Percentiles rank a stretch among this genome's conserved stretches.
Conservation (phyloP, 2,888 invertebrate genomes). For the Lacanobia oleracea region DNA sequence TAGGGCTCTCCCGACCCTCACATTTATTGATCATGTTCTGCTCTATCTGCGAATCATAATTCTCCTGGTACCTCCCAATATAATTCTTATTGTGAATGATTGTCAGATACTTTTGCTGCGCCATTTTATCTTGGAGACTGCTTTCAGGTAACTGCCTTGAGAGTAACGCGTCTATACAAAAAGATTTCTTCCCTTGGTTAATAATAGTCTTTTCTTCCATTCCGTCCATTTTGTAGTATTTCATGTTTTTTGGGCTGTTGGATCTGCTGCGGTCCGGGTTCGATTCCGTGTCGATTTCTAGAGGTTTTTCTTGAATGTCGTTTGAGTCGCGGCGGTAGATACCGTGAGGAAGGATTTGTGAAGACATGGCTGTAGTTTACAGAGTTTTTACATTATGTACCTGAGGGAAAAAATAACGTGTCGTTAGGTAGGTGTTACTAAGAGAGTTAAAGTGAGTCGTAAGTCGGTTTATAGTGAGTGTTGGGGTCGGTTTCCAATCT, state of each 20-base stretch:
- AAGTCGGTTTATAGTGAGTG: too few species aligned
- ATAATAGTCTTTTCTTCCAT: slow-evolving; percentile 84
- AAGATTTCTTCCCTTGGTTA: slow-evolving; percentile 92
- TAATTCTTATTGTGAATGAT: slow-evolving; percentile 86
- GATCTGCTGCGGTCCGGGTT: slow-evolving; percentile 80
- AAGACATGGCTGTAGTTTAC: slow-evolving; percentile 52
- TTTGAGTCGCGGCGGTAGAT: slow-evolving; percentile 81
- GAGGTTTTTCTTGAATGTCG: slow-evolving; percentile 75
- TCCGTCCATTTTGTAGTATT: slow-evolving; percentile 73
- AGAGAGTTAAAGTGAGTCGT: too few species aligned
- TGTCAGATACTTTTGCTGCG: slow-evolving; percentile 83
- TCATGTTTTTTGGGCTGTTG: slow-evolving; percentile 84
- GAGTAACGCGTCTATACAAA: slow-evolving; percentile 97
- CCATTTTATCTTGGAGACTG: slow-evolving; percentile 80
- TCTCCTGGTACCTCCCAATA: slow-evolving; percentile 83
- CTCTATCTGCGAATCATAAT: slow-evolving; percentile 86
- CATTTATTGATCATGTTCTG: slow-evolving; percentile 85
- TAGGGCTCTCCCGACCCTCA: slow-evolving; percentile 74
- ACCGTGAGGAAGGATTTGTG: slow-evolving; percentile 69
- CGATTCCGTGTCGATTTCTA: slow-evolving; percentile 84
- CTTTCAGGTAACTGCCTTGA: slow-evolving; percentile 89
- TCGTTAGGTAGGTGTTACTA: not conserved
- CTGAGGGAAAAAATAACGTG: slow-evolving; percentile 34
- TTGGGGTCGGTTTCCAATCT: too few species aligned
- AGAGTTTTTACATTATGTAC: slow-evolving; percentile 63